Conservation (phyloP, 2,113 vertebrate species). For the Romanogobio albipinnatus region DNA sequence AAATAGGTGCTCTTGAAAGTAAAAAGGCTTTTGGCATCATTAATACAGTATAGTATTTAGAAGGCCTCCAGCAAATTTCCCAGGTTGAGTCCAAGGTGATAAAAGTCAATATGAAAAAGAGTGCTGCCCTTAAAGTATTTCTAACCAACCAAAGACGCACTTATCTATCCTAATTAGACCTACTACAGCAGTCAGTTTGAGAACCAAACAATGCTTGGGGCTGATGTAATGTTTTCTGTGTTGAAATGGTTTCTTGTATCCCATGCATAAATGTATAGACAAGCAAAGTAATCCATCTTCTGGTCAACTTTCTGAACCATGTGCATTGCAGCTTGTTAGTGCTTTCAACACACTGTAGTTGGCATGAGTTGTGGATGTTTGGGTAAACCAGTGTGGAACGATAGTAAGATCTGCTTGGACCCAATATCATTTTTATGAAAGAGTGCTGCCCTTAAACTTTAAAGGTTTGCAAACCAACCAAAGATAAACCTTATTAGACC, state of each 20-base stretch:
- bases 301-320: neutral
- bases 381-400: too few relatives aligned
- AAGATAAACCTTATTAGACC: neutral
- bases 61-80: neutral
- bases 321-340: neutral
- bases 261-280: neutral
- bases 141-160: neutral
- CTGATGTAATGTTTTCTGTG: neutral
- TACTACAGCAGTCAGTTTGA: constrained; percentile 7
- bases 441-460: neutral
- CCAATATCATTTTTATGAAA: neutral
- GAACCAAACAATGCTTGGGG: neutral
- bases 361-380: neutral
- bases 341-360: neutral
- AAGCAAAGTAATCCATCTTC: neutral
- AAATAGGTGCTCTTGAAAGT: constrained; percentile 8
- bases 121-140: neutral
- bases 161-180: constrained; percentile 10
- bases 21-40: neutral
- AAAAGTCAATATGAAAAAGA: constrained; percentile 27
- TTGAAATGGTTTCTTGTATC: neutral
- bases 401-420: neutral
- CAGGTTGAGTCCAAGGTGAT: neutral
- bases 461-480: neutral
- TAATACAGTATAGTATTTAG: neutral